A percentile compares a stretch with the other conserved stretches of the same genome.
Conservation (phyloP, 2,888 invertebrate genomes). For the Ryuthela nishihirai region DNA sequence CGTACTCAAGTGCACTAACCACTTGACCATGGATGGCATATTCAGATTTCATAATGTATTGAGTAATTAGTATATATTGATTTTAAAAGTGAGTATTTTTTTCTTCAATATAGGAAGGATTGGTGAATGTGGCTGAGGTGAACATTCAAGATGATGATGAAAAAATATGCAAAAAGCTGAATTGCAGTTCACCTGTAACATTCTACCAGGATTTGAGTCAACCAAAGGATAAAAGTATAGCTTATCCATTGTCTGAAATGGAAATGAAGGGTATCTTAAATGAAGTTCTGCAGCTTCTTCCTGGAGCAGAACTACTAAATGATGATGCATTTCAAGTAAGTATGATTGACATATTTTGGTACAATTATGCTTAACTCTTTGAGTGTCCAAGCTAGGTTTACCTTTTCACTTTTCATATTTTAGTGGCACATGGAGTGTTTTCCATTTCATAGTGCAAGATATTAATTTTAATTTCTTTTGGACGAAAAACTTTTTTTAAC, state of each 20-base stretch:
- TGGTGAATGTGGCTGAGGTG: slow-evolving; percentile 57
- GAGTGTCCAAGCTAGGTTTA: no score
- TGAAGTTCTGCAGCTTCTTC: slow-evolving; percentile 60
- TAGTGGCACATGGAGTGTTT: no score
- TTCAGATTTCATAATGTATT: no score
- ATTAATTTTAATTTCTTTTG: no score
- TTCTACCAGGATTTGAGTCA: slow-evolving; percentile 9
- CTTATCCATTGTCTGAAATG: slow-evolving; percentile 41
- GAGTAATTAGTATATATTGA: background rate
- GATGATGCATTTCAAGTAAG: slow-evolving; percentile 60
- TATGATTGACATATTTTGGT: background rate
- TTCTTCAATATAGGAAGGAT: slow-evolving; percentile 48
- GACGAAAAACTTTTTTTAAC: no score
- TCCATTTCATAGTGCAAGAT: no score
- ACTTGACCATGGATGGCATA: no score
- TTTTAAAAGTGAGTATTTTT: slow-evolving; percentile 8
- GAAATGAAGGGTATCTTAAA: slow-evolving; percentile 58
- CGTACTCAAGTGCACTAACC: no score
- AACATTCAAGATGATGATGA: slow-evolving; percentile 54
- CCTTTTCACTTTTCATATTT: slow-evolving; percentile 7
- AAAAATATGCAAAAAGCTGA: slow-evolving; percentile 56
- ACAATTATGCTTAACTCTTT: no score
- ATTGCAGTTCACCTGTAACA: slow-evolving; percentile 49
- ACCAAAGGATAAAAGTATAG: background rate
- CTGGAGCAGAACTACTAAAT: slow-evolving; percentile 60